Evolutionary conservation across 2,113 vertebrate species (phyloP).

Genomic region (Tenrec ecaudatus): DNA sequence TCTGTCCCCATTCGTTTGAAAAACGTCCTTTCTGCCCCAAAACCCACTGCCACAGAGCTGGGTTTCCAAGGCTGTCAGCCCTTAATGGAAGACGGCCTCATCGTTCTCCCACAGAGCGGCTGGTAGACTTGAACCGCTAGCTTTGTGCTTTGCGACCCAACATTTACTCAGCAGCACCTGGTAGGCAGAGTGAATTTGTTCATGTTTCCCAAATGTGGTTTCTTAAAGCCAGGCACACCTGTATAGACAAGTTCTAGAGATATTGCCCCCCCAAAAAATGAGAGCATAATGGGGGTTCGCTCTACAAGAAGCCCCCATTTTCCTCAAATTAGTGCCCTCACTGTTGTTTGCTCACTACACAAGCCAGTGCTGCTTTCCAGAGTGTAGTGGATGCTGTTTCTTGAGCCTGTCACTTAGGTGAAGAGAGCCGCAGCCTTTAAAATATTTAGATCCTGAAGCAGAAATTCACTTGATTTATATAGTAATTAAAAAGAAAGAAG

Average conservation of each 20-base stretch:
- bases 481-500: background rate
- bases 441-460: slow-evolving; percentile 35
- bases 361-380: background rate
- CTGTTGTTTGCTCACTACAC: background rate
- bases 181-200: background rate
- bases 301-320: background rate
- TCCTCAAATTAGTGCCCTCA: background rate
- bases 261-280: background rate
- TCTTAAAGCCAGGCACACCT: slow-evolving; percentile 43
- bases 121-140: too few species aligned
- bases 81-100: too few species aligned
- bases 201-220: background rate
- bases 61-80: too few species aligned
- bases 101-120: too few species aligned
- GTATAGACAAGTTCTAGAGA: background rate
- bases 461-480: slow-evolving; percentile 44
- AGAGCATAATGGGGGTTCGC: background rate
- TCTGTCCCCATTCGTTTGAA: background rate
- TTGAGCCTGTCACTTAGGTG: background rate
- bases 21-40: background rate
- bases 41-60: too few species aligned
- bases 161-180: too few species aligned
- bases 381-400: background rate
- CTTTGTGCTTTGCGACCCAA: too few species aligned
- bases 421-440: slow-evolving; percentile 25